Base-by-base conservation (phyloP, 2,113 vertebrate genomes). In the Gambusia affinis region DNA sequence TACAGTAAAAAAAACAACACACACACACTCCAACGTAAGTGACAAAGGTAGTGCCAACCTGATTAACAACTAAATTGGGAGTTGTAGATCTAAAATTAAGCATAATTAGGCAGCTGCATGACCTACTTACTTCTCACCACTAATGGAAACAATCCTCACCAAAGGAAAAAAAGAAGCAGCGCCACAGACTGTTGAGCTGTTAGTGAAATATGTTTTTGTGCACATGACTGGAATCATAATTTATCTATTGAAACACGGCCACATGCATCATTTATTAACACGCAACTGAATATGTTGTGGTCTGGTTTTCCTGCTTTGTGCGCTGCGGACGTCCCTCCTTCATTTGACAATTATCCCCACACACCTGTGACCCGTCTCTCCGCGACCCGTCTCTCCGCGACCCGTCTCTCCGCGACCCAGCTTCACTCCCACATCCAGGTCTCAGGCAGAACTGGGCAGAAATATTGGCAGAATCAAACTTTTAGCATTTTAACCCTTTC, bases 41-140 rank as follows among this genome's bases (percentile, higher is more conserved):
- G 57, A 12, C 64, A 1, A 42, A 70, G 54, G 67, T 65, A 44
- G 63, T 64, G n/a, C 70, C 82, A 89, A 78, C 72, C 81, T 83
- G 86, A 88, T 85, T 81, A 86, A 79, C 62, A 76, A 63, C 79
- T 75, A 80, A 72, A 79, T 44, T 72, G 79, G 83, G 75, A 7
- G 67, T 75, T 22, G 66, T 14, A 19, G 84, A 79, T 72, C 86
- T 83, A 83, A 90, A 85, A 76, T 85, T 72, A 86, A 82, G 85
- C 69, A 14, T 74, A 81, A 79, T 81, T 81, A 80, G 85, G 81
- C 37, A 60, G 85, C 87, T 79, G 24, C 60, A 0, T 87, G 88
- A 84, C 83, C 85, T 60, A 84, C 28, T 87, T 62, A 78, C 19
- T 85, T 83, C 67, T 60, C 10, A 15, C 8, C 51, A 57, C 72